Percentiles rank a stretch among this genome's conserved stretches.
phyloP scores from a whole-genome alignment of 2,888 invertebrate species.

The Cloeon dipterum region DNA sequence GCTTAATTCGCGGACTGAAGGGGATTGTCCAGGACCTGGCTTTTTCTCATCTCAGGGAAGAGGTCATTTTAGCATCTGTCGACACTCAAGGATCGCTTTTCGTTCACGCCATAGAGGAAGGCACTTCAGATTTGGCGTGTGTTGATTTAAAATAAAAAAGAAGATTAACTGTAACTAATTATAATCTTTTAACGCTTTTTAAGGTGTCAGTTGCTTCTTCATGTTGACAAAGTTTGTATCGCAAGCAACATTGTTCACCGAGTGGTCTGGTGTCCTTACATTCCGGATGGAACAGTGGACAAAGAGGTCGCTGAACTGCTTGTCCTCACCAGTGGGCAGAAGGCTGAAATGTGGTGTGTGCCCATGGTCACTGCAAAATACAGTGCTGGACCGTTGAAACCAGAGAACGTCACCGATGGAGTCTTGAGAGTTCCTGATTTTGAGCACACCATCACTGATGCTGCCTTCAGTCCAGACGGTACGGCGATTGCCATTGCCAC shows the following conservation, averaged over 20 bases:
- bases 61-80: slow-evolving; percentile 63
- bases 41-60: slow-evolving; percentile 61
- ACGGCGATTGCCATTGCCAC: slow-evolving; percentile 82
- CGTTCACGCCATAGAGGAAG: slow-evolving; percentile 51
- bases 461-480: slow-evolving; percentile 83
- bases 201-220: slow-evolving; percentile 32
- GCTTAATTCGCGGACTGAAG: slow-evolving; percentile 65
- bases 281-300: slow-evolving; percentile 36
- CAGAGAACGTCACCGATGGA: slow-evolving; percentile 20
- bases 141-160: not conserved
- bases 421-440: slow-evolving; percentile 33
- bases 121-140: slow-evolving; percentile 29
- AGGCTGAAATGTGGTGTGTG: slow-evolving; percentile 31
- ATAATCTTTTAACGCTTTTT: not conserved
- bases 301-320: slow-evolving; percentile 43
- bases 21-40: slow-evolving; percentile 79
- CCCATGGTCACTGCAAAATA: slow-evolving; percentile 20
- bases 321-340: slow-evolving; percentile 47
- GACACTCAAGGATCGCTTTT: slow-evolving; percentile 68
- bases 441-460: slow-evolving; percentile 47
- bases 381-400: slow-evolving; percentile 19
- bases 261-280: slow-evolving; percentile 86
- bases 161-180: not conserved
- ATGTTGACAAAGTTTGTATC: slow-evolving; percentile 26
- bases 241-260: slow-evolving; percentile 29